Conservation (phyloP, 2,888 invertebrate species). For the Lissonota sp. region DNA sequence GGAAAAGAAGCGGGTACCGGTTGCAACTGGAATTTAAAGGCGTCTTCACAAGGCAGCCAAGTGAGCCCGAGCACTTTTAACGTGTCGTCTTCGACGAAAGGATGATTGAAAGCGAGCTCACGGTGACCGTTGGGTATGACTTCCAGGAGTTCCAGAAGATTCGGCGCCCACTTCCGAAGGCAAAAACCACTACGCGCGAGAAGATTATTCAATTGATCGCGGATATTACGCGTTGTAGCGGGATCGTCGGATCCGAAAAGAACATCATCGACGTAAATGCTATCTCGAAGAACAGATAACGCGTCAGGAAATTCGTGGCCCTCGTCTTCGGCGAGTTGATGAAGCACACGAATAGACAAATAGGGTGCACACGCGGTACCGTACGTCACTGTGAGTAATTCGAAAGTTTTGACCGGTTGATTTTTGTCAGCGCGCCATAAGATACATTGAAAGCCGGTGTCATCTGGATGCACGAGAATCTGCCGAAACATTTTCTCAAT, state of each 20-base stretch:
- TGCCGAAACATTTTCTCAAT: conserved; percentile 63
- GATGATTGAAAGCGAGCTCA: background rate
- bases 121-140: background rate
- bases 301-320: conserved; percentile 57
- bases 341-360: conserved; percentile 64
- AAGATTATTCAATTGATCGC: background rate
- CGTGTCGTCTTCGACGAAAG: background rate
- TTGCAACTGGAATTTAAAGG: background rate
- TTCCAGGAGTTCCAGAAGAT: background rate
- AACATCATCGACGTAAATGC: conserved; percentile 69
- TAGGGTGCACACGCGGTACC: conserved; percentile 66
- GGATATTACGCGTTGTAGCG: background rate
- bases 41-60: conserved; percentile 12
- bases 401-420: conserved; percentile 25
- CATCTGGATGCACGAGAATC: conserved; percentile 51
- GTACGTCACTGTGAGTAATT: conserved; percentile 58
- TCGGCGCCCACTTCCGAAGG: conserved; percentile 21
- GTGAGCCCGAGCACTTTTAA: conserved; percentile 26
- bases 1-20: too few relatives aligned
- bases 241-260: conserved; percentile 39
- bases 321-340: conserved; percentile 64
- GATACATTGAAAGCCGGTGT: conserved; percentile 57
- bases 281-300: conserved; percentile 42
- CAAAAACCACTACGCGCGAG: conserved; percentile 2
- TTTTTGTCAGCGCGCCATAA: conserved; percentile 47